Conservation (phyloP, 1,140 invertebrate genomes). For the Dinothrombium tinctorium region DNA sequence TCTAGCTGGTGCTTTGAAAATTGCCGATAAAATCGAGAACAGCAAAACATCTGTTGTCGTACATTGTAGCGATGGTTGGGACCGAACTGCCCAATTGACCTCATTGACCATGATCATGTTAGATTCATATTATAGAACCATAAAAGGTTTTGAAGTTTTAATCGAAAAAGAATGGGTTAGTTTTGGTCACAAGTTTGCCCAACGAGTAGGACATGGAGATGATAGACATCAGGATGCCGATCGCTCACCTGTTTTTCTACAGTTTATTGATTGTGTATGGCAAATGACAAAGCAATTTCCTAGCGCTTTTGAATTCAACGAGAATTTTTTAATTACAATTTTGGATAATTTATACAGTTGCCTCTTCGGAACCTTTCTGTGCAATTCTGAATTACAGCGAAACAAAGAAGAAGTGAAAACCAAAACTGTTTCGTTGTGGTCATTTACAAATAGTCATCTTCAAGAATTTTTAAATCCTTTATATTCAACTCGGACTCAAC, state of each 20-base stretch:
- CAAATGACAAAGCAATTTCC: conserved; percentile 57
- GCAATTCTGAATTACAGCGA: conserved; percentile 38
- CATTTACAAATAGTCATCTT: conserved; percentile 52
- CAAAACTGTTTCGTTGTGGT: conserved; percentile 85
- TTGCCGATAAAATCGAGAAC: conserved; percentile 92
- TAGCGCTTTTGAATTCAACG: conserved; percentile 96
- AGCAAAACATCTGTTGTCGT: conserved; percentile 93
- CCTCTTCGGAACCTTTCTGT: conserved; percentile 92
- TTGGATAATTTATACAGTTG: conserved; percentile 93
- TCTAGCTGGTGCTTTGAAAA: conserved; percentile 70
- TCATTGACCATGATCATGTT: conserved; percentile 74
- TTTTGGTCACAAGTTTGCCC: conserved; percentile 96
- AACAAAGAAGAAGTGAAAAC: conserved; percentile 47
- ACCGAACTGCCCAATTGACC: conserved; percentile 76
- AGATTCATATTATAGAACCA: conserved; percentile 76
- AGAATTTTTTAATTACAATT: conserved; percentile 79
- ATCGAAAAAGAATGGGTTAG: conserved; percentile 99
- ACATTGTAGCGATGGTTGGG: conserved; percentile 99
- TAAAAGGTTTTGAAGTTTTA: conserved; percentile 65
- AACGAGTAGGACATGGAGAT: conserved; percentile 88
- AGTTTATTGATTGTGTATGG: conserved; percentile 98
- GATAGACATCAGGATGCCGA: conserved; percentile 91
- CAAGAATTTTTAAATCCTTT: conserved; percentile 77
- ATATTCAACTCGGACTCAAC: conserved; percentile 39
- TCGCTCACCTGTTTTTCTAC: conserved; percentile 88